Evolutionary conservation across 2,113 vertebrate species (phyloP), one percentile per base, ranked within the genome.

Genomic region (Boleophthalmus pectinirostris): DNA sequence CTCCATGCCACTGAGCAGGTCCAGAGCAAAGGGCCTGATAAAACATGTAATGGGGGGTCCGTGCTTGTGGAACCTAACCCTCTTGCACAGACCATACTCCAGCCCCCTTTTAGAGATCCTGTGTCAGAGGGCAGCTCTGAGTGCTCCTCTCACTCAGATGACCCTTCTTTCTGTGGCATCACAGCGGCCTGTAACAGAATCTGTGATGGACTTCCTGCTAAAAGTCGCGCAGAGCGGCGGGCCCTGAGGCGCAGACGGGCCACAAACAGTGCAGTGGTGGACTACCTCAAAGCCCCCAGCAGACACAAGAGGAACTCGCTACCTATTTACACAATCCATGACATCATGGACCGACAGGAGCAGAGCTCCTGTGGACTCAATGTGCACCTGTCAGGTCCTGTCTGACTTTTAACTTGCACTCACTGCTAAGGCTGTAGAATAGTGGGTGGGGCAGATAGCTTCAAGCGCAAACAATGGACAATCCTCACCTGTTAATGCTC

Each of bases 121-220:
- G 93, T 93, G 0, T 98, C 97, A 0, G 97, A 98, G 71, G 96
- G 95, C 43, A 97, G 96, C 89, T 98, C 97, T 0, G 97, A 98
- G 85, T 96, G 94, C 0, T 99, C 97, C 0, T 98, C 96, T 0
- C 96, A 97, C 67, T 98, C 97, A 0, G 97, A 99, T 20, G 97
- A 99, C 81, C 95, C 96, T 53, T 97, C 96, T 54, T 98, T 98
- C 78, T 99, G 97, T 60, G 97, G 97, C 88, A 95, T 99, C 87
- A 92, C 95, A 70, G 90, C 95, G 13, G 78, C 86, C 0, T 98
- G 97, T 85, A 91, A 93, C 0, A 93, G 93, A 64, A 90, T 98
- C 89, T 97, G 97, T 83, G 96, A 97, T 0, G 91, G 94, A 60
- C 94, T 96, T 74, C 85, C 92, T 13, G 94, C 95, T 70, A 95